Conservation (phyloP, 1,140 invertebrate species). For the Chionoecetes opilio region DNA sequence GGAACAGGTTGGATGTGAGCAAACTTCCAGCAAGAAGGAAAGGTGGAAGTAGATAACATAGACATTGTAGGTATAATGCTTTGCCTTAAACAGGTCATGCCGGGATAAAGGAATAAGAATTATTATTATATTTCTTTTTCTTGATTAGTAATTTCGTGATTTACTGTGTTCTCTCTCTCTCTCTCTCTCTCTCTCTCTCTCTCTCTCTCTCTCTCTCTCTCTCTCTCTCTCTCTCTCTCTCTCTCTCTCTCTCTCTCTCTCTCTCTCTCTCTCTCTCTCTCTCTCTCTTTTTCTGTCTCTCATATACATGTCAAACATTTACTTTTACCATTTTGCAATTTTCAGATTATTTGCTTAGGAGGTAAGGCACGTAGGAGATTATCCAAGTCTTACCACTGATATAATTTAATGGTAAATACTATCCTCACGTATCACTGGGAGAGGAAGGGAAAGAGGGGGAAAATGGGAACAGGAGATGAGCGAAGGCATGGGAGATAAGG, state of each 20-base stretch:
- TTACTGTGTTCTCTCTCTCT: neutral
- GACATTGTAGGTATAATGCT: too few species aligned
- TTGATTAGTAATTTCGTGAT: neutral
- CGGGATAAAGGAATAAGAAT: neutral
- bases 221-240: neutral
- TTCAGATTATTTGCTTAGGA: neutral
- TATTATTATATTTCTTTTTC: neutral
- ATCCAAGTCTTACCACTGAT: neutral
- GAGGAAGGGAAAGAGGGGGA: neutral
- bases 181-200: too few species aligned
- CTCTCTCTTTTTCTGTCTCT: neutral
- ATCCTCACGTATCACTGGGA: neutral
- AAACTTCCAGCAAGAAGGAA: too few species aligned
- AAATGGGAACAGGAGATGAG: neutral
- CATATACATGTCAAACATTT: neutral
- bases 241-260: slow-evolving; percentile 27
- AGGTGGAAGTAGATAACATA: too few species aligned
- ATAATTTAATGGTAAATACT: neutral
- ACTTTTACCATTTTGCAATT: slow-evolving; percentile 5
- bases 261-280: slow-evolving; percentile 27
- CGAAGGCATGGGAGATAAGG: neutral
- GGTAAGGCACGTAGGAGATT: neutral
- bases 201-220: too few species aligned
- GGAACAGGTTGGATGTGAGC: too few species aligned
- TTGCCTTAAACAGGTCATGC: too few species aligned